A percentile compares a stretch with the other conserved stretches of the same genome.
These are phyloP conservation scores for Erannis defoliaria DNA, from an alignment of 2,888 invertebrate genomes.

Conservation along the genomic window DNA sequence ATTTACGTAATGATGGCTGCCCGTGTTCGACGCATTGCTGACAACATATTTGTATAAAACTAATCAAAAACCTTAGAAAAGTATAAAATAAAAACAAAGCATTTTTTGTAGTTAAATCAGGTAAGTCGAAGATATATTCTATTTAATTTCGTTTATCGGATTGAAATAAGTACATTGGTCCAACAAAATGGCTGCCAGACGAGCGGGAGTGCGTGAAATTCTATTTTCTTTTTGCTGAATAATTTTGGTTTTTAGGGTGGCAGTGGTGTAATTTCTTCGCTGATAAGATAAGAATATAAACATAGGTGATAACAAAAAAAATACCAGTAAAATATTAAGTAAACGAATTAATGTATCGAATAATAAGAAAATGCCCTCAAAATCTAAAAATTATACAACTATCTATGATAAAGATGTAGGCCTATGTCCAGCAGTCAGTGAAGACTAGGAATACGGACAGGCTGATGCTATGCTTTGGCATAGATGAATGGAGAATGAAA, in stretches of 20 bases:
- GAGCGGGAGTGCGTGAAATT: neutral
- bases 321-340: neutral
- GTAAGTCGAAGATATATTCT: slow-evolving; percentile 50
- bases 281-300: slow-evolving; percentile 64
- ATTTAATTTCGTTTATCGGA: neutral
- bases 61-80: slow-evolving; percentile 63
- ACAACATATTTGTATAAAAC: slow-evolving; percentile 75
- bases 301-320: slow-evolving; percentile 28
- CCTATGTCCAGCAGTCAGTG: too few relatives aligned
- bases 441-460: too few relatives aligned
- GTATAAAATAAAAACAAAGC: slow-evolving; percentile 61
- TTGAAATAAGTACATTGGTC: neutral
- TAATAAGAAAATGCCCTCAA: too few relatives aligned
- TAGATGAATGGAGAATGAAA: too few relatives aligned
- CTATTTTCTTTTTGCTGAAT: slow-evolving; percentile 1
- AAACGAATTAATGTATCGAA: too few relatives aligned
- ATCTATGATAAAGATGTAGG: too few relatives aligned
- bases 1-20: slow-evolving; percentile 79
- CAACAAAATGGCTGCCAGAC: slow-evolving; percentile 31
- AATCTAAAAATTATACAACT: too few relatives aligned
- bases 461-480: too few relatives aligned
- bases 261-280: slow-evolving; percentile 31
- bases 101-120: slow-evolving; percentile 52
- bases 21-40: slow-evolving; percentile 79
- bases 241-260: slow-evolving; percentile 46